A percentile compares a stretch with the other conserved stretches of the same genome.
These are phyloP conservation scores for Blastobasis lacticolella DNA, from an alignment of 2,888 invertebrate species.

Conservation along the genomic window DNA sequence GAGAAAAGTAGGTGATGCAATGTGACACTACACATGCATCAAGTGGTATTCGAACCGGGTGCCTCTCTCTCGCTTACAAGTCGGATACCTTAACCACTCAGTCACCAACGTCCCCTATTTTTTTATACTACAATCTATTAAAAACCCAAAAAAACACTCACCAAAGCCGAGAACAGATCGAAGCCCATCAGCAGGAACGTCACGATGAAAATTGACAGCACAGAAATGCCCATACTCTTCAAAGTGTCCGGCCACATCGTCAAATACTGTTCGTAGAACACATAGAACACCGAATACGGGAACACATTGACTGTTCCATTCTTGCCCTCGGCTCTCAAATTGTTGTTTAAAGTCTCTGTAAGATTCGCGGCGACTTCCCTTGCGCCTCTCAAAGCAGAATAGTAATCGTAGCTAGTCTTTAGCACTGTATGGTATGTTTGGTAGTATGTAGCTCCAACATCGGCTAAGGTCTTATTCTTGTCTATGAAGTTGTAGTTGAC, in stretches of 20 bases:
- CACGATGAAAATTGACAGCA: constrained; percentile 94
- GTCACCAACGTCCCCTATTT: background rate
- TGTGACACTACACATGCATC: background rate
- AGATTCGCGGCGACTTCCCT: constrained; percentile 87
- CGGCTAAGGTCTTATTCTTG: constrained; percentile 53
- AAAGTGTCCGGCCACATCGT: constrained; percentile 95
- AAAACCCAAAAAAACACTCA: constrained; percentile 22
- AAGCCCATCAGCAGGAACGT: constrained; percentile 95
- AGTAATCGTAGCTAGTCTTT: constrained; percentile 92
- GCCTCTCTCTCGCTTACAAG: too few species aligned
- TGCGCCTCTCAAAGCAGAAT: constrained; percentile 88
- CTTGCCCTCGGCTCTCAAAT: constrained; percentile 63
- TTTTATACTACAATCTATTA: too few species aligned
- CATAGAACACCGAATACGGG: constrained; percentile 96
- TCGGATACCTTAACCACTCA: too few species aligned
- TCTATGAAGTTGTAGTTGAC: constrained; percentile 73
- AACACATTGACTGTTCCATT: constrained; percentile 79
- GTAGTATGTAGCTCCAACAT: constrained; percentile 88
- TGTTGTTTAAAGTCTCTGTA: constrained; percentile 80
- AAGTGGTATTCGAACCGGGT: background rate
- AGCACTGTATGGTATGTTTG: constrained; percentile 91
- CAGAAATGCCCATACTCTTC: constrained; percentile 89
- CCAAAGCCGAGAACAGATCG: constrained; percentile 90
- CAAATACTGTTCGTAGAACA: constrained; percentile 99
- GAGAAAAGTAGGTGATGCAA: too few species aligned